Conservation (phyloP, 2,888 invertebrate genomes). For the Frankliniella intonsa region DNA sequence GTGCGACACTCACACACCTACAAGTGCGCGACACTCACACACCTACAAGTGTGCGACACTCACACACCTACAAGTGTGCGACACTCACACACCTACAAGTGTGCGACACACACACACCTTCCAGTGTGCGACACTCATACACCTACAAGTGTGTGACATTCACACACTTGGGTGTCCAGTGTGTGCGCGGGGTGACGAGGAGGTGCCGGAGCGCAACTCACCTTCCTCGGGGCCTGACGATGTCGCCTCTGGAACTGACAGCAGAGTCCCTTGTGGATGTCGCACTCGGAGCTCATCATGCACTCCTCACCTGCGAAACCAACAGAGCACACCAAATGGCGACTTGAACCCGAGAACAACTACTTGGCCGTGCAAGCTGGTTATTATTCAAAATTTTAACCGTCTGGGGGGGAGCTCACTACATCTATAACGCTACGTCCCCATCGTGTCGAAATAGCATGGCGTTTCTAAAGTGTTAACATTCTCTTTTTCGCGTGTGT, state of each 20-base stretch:
- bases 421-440: too few species aligned
- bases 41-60: background rate
- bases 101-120: background rate
- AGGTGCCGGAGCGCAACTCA: slow-evolving; percentile 47
- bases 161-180: too few species aligned
- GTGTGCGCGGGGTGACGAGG: too few species aligned
- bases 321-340: slow-evolving; percentile 6
- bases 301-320: slow-evolving; percentile 66
- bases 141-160: too few species aligned
- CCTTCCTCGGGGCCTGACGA: slow-evolving; percentile 78
- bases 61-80: too few species aligned
- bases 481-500: too few species aligned
- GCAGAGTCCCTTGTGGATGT: slow-evolving; percentile 77
- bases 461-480: too few species aligned
- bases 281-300: slow-evolving; percentile 75
- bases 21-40: background rate
- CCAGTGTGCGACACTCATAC: background rate
- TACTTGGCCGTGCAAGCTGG: too few species aligned
- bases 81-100: background rate
- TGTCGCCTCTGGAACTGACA: slow-evolving; percentile 83
- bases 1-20: too few species aligned
- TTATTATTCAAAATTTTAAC: too few species aligned
- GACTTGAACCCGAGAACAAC: background rate
- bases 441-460: too few species aligned
- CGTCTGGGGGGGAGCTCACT: too few species aligned